phyloP scores from a whole-genome alignment of 2,113 vertebrate species.

The Herpetotheres cachinnans region DNA sequence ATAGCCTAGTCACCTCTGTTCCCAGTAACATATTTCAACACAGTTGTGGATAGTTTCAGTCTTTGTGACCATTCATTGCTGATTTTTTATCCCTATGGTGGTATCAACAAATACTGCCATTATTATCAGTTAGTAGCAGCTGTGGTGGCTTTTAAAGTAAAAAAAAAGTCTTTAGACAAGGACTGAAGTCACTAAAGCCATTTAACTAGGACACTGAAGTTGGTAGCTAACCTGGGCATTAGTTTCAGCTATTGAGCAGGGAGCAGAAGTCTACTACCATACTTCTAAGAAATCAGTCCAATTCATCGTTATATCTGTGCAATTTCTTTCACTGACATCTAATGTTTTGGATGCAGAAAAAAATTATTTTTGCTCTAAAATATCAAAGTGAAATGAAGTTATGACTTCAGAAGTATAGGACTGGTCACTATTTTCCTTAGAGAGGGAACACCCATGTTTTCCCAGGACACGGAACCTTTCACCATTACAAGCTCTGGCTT shows the following conservation, averaged over 20 bases:
- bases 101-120: background rate
- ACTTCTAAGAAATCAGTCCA: background rate
- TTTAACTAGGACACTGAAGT: background rate
- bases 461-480: accelerated
- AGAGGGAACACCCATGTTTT: background rate
- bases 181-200: background rate
- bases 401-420: background rate
- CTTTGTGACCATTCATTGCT: background rate
- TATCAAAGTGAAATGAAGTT: background rate
- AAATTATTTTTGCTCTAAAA: background rate
- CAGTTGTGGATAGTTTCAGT: background rate
- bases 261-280: background rate
- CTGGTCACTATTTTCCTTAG: background rate
- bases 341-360: background rate
- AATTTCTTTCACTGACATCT: background rate
- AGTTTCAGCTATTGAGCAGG: background rate
- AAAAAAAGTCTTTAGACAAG: background rate
- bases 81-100: background rate
- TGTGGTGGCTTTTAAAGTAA: background rate
- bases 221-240: background rate
- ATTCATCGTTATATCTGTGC: background rate
- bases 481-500: background rate
- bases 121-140: background rate
- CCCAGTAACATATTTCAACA: background rate
- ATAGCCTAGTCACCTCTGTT: background rate